Base-by-base conservation (phyloP, 2,797 vertebrate genomes). In the Furcifer pardalis region DNA sequence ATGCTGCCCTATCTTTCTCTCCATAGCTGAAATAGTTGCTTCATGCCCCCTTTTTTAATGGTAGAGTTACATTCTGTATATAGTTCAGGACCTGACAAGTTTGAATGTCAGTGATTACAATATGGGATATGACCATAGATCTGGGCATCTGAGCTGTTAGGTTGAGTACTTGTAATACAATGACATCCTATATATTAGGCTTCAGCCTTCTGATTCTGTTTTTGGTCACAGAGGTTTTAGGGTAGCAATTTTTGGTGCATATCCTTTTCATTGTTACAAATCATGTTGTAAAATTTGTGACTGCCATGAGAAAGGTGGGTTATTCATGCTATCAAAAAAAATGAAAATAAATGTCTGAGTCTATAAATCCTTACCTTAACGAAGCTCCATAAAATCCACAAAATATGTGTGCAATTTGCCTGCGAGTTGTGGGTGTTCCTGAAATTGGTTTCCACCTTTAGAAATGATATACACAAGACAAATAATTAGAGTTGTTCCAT, bases 331-430 rank as follows among this genome's bases (percentile, higher is more conserved):
- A 49, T 12, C 46, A 49, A 49, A 49, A 49, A 49, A 52, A 52
- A n/a, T n/a, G n/a, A n/a, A n/a, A n/a, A n/a, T n/a, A 75, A 75
- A 56, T 23, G 21, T 19, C 19, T 52, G 9, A 75, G 12, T 71
- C 23, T 42, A n/a, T 21, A 30, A 19, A 35, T 46, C 23, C 30
- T 80, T 80, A 15, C 21, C 88, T 84, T 1, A 77, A 37, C 46
- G 35, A 87, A 83, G 52, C 0, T 12, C 30, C 1, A 0, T 60
- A 56, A 1, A 0, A 46, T 15, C 4, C 60, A 60, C 27, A 87
- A 44, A 85, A 90, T 88, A 88, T 42, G 9, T 9, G 49, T 73
- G 66, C 81, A 86, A 90, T 92, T 81, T 91, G 35, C 65, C 86
- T 71, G 27, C 84, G 56, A 49, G 44, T 30, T n/a, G 23, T 32